Base-by-base conservation (phyloP, 2,797 vertebrate genomes). In the Acestrorhynchus altus region DNA sequence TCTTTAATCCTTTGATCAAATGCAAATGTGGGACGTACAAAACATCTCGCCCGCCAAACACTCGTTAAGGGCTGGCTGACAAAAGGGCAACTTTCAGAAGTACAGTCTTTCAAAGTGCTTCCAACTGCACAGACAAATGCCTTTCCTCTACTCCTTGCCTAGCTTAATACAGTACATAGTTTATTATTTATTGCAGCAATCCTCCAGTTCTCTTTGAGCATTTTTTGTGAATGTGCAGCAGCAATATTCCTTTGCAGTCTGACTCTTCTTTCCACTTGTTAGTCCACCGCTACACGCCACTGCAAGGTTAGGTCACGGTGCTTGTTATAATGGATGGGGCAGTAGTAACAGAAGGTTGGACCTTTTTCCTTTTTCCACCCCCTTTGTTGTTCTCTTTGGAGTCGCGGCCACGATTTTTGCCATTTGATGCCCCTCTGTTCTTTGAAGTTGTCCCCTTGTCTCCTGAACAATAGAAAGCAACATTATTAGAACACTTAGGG, bases 191-290 rank as follows among this genome's bases (percentile, higher is more conserved):
- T 91, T 87, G 89, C 89, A 92, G 90, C 91, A 88, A 84, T 87
- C 89, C 91, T 94, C 93, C 90, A 92, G 92, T 94, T 94, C 89
- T 89, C 69, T 84, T 90, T 91, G 93, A 90, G 88, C 92, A 90
- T 92, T 90, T 91, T 35, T 88, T 83, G 80, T 83, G 75, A 93
- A 92, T 88, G 90, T 91, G 89, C 94, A 96, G 95, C 95, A 96
- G 95, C 92, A 89, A 88, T 85, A 89, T 90, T 90, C 86, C 91
- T 81, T 63, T 87, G 82, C 82, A 83, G 80, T 81, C 78, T 76
- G 65, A 86, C 81, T 56, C 16, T 81, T 22, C 52, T 73, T 67
- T 72, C 35, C 7, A 26, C 64, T 51, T 54, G 57, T 51, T 22
- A 46, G 59, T 47, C 64, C 76, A 35, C 51, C 72, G 59, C 26